Base-by-base conservation (phyloP, 2,113 vertebrate genomes). In the Hyperoodon ampullatus region DNA sequence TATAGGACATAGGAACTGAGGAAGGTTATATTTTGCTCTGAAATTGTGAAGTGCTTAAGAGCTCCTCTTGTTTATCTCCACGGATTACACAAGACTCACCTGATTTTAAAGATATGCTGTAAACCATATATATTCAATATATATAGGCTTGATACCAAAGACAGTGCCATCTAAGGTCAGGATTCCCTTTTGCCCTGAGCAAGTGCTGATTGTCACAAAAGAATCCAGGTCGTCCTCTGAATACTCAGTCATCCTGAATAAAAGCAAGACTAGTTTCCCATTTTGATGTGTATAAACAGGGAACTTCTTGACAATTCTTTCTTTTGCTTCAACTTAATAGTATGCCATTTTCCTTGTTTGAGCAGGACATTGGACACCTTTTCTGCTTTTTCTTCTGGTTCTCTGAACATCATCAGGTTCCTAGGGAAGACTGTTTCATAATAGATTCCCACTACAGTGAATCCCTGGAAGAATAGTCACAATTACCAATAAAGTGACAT, bases 101-200 rank as follows among this genome's bases (percentile, higher is more conserved):
- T 42, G 47, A 72, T 39, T 83, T 82, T 66, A 65, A 71, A 77
- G 90, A 94, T 53, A 86, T 39, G 33, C 33, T 88, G 60, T 87
- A 60, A 66, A 98, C 21, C 12, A 92, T 80, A 92, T 80, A 55
- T 97, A 94, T 65, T 97, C 84, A 47, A 75, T 91, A 21, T 80
- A 6, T 39, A 93, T 58, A 44, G 97, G 84, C 39, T 97, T 92
- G 0, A 97, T 97, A 84, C 44, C 78, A 96, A 97, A 97, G 61
- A 68, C 84, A 4, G 58, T 47, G 19, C 74, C 83, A 53, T 83
- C 42, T 23, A 97, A n/a, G 42, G 70, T 93, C 65, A 97, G 75
- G 55, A 97, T 81, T 13, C 92, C 95, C 30, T 84, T 86, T 81
- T 97, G 84, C 28, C 94, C 96, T 7, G 94, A 89, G 85, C 86